Conservation (phyloP, 2,888 invertebrate species). For the Campopleginae sp. region DNA sequence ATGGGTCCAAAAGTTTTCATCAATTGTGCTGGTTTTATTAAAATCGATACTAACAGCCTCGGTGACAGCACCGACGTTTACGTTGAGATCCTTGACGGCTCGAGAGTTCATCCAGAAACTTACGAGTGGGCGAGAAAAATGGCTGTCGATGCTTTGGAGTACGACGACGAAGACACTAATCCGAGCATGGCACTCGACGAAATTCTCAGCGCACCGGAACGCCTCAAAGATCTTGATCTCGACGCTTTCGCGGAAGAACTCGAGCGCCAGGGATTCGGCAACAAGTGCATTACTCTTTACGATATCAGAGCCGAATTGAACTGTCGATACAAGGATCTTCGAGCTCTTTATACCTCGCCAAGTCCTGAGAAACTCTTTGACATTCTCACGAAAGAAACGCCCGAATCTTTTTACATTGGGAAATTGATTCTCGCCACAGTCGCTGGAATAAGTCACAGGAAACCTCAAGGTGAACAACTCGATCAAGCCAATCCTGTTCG, state of each 20-base stretch:
- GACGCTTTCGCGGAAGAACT: slow-evolving; percentile 99
- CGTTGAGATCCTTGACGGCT: slow-evolving; percentile 97
- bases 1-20: slow-evolving; percentile 99
- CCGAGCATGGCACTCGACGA: slow-evolving; percentile 98
- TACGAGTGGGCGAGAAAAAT: slow-evolving; percentile 99
- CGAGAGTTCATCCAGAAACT: slow-evolving; percentile 98
- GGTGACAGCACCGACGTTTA: slow-evolving; percentile 96
- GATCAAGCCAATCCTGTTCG: slow-evolving; percentile 97
- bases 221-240: slow-evolving; percentile 96
- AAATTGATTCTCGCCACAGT: slow-evolving; percentile 93
- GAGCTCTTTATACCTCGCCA: slow-evolving; percentile 90
- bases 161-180: slow-evolving; percentile 94
- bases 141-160: slow-evolving; percentile 99
- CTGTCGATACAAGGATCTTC: slow-evolving; percentile 94
- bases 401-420: slow-evolving; percentile 94
- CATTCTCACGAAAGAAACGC: slow-evolving; percentile 97
- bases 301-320: slow-evolving; percentile 98
- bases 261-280: slow-evolving; percentile 93
- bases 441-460: slow-evolving; percentile 91
- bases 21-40: slow-evolving; percentile 99
- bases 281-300: slow-evolving; percentile 96
- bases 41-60: slow-evolving; percentile 96
- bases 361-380: slow-evolving; percentile 95
- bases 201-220: slow-evolving; percentile 96
- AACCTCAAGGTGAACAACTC: slow-evolving; percentile 95